Evolutionary conservation across 2,113 vertebrate genomes (phyloP), one percentile per base, ranked within the genome.

Genomic region (Hippopotamus amphibius): DNA sequence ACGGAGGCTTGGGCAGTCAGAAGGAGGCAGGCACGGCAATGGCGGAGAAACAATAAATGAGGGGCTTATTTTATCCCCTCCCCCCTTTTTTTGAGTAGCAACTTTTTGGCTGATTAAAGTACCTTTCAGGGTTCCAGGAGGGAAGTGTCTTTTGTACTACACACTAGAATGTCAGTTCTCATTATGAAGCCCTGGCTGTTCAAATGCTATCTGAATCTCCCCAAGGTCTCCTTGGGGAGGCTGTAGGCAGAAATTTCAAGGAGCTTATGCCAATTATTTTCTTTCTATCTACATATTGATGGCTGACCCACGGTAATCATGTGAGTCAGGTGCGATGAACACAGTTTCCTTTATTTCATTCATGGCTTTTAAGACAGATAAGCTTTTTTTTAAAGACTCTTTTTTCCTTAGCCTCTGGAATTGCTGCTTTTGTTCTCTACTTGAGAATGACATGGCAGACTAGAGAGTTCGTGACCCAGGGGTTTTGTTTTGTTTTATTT

Each of bases 221-320:
- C 90, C 66, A 83, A 95, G 96, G 95, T 87, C 92, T 97, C 98
- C 95, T 97, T 93, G 59, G 97, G 96, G 97, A 98, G 88, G 65
- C 93, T 71, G 43, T 26, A 98, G 94, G 96, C 97, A 98, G 97
- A 97, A 93, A 96, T 97, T 98, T 96, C 96, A 98, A 98, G 97
- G 90, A 96, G 96, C 95, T 96, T 96, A 92, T 96, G 96, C 96
- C 96, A 98, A 97, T 98, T 98, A 98, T 97, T 98, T 97, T 95
- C 94, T 93, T 97, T 97, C 97, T 97, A 93, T 96, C 95, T 97
- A 90, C 96, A 97, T 94, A 96, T 95, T 96, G 97, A 96, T 95
- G 90, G 84, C 96, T 97, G 96, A 96, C 97, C 97, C 76, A 59
- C 28, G 15, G 88, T 84, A 81, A 95, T 95, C 79, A 79, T 48